phyloP scores from a whole-genome alignment of 2,113 vertebrate species.

The Ctenomys sociabilis region DNA sequence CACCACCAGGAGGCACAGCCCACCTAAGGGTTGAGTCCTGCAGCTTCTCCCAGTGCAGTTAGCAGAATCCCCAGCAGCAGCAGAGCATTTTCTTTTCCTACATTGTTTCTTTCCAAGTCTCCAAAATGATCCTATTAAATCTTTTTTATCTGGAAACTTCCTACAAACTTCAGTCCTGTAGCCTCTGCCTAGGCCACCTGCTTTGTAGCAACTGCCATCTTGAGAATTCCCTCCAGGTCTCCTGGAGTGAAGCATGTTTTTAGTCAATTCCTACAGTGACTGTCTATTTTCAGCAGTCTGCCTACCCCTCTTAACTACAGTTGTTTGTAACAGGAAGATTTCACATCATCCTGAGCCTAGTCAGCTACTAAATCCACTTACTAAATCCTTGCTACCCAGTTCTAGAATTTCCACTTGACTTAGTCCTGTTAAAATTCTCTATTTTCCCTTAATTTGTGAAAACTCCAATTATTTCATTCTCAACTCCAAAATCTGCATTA shows the following conservation, averaged over 20 bases:
- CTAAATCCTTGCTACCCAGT: background rate
- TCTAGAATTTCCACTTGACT: background rate
- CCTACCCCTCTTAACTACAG: background rate
- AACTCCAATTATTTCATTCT: background rate
- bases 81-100: background rate
- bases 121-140: background rate
- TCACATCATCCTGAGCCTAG: background rate
- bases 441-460: conserved; percentile 22
- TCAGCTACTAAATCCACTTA: background rate
- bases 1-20: background rate
- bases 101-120: background rate
- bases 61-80: background rate
- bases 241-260: background rate
- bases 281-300: background rate
- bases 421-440: background rate
- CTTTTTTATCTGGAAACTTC: background rate
- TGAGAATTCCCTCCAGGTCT: background rate
- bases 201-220: background rate
- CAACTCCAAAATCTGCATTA: background rate
- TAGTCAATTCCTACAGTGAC: background rate
- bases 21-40: background rate
- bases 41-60: background rate
- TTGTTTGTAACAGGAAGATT: background rate
- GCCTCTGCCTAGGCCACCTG: background rate
- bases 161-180: background rate